phyloP scores from a whole-genome alignment of 2,888 invertebrate species.

The Hirudinaria manillensis region DNA sequence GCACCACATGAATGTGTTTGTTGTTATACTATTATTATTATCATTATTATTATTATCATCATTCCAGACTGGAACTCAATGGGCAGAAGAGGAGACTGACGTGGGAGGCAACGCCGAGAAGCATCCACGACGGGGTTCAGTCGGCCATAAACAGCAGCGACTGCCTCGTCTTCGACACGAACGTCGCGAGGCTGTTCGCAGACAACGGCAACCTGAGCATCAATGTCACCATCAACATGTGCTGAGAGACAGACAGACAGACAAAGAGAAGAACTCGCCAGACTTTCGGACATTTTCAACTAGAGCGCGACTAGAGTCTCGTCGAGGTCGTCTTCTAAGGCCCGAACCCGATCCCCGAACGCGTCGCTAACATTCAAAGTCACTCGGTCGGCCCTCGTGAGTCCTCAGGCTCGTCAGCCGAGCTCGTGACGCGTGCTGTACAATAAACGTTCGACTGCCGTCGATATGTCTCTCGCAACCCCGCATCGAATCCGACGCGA shows the following conservation, averaged over 20 bases:
- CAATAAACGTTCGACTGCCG: too few relatives aligned
- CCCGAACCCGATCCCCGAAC: too few relatives aligned
- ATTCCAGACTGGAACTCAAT: slow-evolving; percentile 79
- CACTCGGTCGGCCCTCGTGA: too few relatives aligned
- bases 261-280: slow-evolving; percentile 38
- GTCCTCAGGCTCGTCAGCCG: too few relatives aligned
- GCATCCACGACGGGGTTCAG: slow-evolving; percentile 96
- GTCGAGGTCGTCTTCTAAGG: too few relatives aligned
- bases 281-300: neutral
- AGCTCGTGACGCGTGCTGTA: too few relatives aligned
- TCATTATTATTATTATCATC: too few relatives aligned
- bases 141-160: slow-evolving; percentile 95
- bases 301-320: neutral
- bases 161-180: slow-evolving; percentile 96
- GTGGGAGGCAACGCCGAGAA: slow-evolving; percentile 98
- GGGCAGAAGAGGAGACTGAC: slow-evolving; percentile 87
- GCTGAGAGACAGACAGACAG: slow-evolving; percentile 38
- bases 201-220: slow-evolving; percentile 98
- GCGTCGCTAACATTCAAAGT: too few relatives aligned
- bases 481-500: too few relatives aligned
- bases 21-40: too few relatives aligned
- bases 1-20: too few relatives aligned
- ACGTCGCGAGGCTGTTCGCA: slow-evolving; percentile 94
- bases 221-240: slow-evolving; percentile 81
- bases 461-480: too few relatives aligned